phyloP scores from a whole-genome alignment of 2,888 invertebrate species.

The Nomada ruficornis region DNA sequence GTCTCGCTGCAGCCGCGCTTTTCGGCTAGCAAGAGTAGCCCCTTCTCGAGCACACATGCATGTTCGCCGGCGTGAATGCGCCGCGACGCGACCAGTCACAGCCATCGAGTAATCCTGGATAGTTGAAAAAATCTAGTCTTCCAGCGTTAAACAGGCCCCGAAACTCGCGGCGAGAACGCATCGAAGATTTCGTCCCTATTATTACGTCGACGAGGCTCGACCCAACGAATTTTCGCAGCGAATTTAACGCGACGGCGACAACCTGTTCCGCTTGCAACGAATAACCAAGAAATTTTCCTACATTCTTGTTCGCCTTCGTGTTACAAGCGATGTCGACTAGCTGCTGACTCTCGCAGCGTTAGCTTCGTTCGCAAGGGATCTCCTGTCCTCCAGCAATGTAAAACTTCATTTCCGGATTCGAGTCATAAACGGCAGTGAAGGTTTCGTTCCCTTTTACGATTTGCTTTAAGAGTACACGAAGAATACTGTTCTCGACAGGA shows the following conservation, averaged over 20 bases:
- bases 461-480: neutral
- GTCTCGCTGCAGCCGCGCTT: constrained; percentile 64
- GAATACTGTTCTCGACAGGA: too few species aligned
- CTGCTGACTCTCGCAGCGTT: neutral
- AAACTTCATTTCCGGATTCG: constrained; percentile 40
- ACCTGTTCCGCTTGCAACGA: constrained; percentile 2
- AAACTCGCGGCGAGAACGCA: neutral
- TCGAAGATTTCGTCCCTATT: constrained; percentile 25
- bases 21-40: constrained; percentile 73
- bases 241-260: constrained; percentile 2
- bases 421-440: constrained; percentile 37
- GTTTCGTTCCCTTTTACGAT: constrained; percentile 4
- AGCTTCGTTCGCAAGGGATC: neutral
- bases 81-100: constrained; percentile 71
- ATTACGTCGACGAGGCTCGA: neutral
- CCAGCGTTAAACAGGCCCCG: neutral
- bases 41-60: constrained; percentile 72
- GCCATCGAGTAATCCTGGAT: constrained; percentile 61
- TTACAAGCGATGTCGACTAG: neutral
- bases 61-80: constrained; percentile 75
- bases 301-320: neutral
- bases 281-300: neutral
- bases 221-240: constrained; percentile 7
- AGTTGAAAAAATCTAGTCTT: constrained; percentile 48
- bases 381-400: neutral